Percentiles rank a stretch among this genome's conserved stretches.
Conservation (phyloP, 2,113 vertebrate species). For the Choloepus hoffmanni region DNA sequence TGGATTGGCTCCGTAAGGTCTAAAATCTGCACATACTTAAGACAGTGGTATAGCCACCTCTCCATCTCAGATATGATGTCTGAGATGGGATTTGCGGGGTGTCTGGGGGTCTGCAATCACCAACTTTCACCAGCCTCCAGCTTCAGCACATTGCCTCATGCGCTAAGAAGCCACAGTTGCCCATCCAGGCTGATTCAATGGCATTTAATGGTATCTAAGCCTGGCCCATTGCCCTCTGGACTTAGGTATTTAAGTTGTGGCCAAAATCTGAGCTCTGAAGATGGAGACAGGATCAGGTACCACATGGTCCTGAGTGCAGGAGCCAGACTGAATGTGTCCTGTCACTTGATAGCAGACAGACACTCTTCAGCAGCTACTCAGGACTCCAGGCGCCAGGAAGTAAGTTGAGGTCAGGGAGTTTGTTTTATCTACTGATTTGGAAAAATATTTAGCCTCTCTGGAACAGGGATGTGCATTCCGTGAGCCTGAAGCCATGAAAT, state of each 20-base stretch:
- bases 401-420: slow-evolving; percentile 83
- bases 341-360: slow-evolving; percentile 83
- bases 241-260: slow-evolving; percentile 57
- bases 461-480: slow-evolving; percentile 79
- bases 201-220: slow-evolving; percentile 67
- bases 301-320: slow-evolving; percentile 65
- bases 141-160: slow-evolving; percentile 72
- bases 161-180: slow-evolving; percentile 73
- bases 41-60: background rate
- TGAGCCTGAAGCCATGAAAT: slow-evolving; percentile 80
- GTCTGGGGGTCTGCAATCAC: background rate
- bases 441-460: slow-evolving; percentile 83
- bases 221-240: slow-evolving; percentile 80
- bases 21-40: background rate
- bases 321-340: slow-evolving; percentile 77
- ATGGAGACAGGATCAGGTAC: slow-evolving; percentile 81
- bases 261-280: slow-evolving; percentile 70
- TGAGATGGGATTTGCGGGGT: background rate
- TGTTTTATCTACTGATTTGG: slow-evolving; percentile 84
- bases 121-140: background rate
- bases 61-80: slow-evolving; percentile 58
- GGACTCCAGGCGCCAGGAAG: slow-evolving; percentile 79
- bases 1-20: slow-evolving; percentile 2
- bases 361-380: slow-evolving; percentile 77
- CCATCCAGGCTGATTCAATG: slow-evolving; percentile 73